phyloP scores from a whole-genome alignment of 2,888 invertebrate species.

The Diabrotica balteata region DNA sequence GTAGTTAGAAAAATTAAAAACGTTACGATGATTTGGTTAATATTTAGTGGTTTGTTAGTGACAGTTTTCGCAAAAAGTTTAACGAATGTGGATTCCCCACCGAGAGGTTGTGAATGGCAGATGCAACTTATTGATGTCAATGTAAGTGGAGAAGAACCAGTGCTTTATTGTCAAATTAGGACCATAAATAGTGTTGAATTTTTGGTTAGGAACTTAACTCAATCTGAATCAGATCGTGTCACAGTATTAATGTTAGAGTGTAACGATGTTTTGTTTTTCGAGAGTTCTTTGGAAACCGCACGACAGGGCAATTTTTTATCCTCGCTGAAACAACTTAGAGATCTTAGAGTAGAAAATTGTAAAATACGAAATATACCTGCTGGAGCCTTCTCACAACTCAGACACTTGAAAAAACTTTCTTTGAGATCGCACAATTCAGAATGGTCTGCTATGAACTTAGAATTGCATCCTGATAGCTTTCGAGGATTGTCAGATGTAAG shows the following conservation, averaged over 20 bases:
- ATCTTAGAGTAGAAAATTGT: constrained; percentile 77
- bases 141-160: constrained; percentile 64
- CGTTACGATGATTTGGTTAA: constrained; percentile 41
- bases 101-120: constrained; percentile 76
- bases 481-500: constrained; percentile 72
- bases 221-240: constrained; percentile 72
- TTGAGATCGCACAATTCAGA: constrained; percentile 80
- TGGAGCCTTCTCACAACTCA: constrained; percentile 72
- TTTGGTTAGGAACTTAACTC: constrained; percentile 73
- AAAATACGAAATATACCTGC: constrained; percentile 78
- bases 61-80: constrained; percentile 52
- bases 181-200: constrained; percentile 75
- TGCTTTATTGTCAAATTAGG: constrained; percentile 73
- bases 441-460: constrained; percentile 81
- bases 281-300: constrained; percentile 69
- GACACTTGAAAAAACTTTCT: constrained; percentile 71
- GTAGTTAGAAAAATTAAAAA: constrained; percentile 3
- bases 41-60: constrained; percentile 43
- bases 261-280: constrained; percentile 77
- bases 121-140: constrained; percentile 65
- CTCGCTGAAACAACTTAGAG: constrained; percentile 70
- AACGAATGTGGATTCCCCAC: constrained; percentile 67
- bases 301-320: constrained; percentile 64
- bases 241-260: constrained; percentile 75
- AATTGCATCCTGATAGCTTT: constrained; percentile 75